Evolutionary conservation across 2,113 vertebrate species (phyloP), one percentile per base, ranked within the genome.

Genomic region (Spilogale gracilis): DNA sequence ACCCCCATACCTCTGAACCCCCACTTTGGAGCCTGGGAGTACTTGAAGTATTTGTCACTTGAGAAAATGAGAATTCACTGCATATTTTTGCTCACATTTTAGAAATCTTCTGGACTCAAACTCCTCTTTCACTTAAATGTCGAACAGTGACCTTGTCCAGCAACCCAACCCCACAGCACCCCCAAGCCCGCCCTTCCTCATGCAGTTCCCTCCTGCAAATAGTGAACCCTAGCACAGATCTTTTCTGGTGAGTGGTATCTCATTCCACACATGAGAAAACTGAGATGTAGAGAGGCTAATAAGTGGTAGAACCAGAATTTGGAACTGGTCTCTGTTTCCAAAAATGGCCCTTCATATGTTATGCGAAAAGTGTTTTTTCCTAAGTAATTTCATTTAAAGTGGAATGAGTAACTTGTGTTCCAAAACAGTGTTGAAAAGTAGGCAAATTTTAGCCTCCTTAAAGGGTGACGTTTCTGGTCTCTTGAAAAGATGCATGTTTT

Each of bases 21-120:
- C 50, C 48, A 13, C 58, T 86, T 43, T 43, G 43, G 60, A 94
- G 50, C n/a, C 60, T 58, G n/a, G 20, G 43, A 71, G 32, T 11
- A 3, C 11, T 93, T 50, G 52, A 58, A 89, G 71, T 63, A n/a
- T 86, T 74, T 48, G n/a, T 14, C 84, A 50, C 67, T 88, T 48
- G 90, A 97, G 45, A 85, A 92, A 85, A 8, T 92, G 38, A 79
- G 61, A 73, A 82, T 63, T 69, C 58, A 65, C 32, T 48, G n/a
- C 18, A 2, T 21, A 17, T 65, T 65, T 86, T 45, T 60, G 25
- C 43, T 43, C 17, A n/a, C 73, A 76, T 73, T 63, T 94, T n/a
- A 84, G 45, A 93, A 69, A 89, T 84, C 23, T 65, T 43, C 73
- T 54, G 27, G 17, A 80, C 50, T 95, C 79, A 80, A 65, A 32